phyloP scores from a whole-genome alignment of 2,888 invertebrate species.

The Synergus gifuensis region DNA sequence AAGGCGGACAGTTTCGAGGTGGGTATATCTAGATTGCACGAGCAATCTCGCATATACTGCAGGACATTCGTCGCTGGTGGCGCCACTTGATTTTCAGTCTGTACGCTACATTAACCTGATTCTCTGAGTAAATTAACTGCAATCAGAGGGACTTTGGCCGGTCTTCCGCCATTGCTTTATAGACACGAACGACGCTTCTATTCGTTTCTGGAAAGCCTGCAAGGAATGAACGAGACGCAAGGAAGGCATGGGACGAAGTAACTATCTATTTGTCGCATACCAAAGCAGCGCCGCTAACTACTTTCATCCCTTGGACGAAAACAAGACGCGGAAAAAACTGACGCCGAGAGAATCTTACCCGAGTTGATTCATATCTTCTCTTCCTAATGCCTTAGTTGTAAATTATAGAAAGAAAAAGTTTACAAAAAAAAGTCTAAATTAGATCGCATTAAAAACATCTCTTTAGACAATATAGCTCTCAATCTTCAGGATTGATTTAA shows the following conservation, averaged over 20 bases:
- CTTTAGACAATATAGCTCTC: not conserved
- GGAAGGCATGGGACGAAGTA: constrained; percentile 3
- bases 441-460: not conserved
- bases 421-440: not conserved
- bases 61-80: constrained; percentile 42
- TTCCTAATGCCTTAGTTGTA: constrained; percentile 11
- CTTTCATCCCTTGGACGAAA: constrained; percentile 34
- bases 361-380: not conserved
- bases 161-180: constrained; percentile 49
- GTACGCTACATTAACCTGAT: constrained; percentile 77
- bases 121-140: constrained; percentile 77
- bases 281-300: constrained; percentile 35
- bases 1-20: not conserved
- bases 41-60: constrained; percentile 8
- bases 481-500: no score
- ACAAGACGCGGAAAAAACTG: constrained; percentile 20
- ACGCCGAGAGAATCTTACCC: constrained; percentile 23
- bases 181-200: constrained; percentile 44
- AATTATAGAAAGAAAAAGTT: not conserved
- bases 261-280: constrained; percentile 46
- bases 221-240: not conserved
- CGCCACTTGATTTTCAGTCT: constrained; percentile 61
- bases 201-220: constrained; percentile 39
- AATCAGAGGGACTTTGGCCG: constrained; percentile 68
- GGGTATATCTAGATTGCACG: not conserved